phyloP scores from a whole-genome alignment of 23 tunicate species.

The Phallusia fumigata region DNA sequence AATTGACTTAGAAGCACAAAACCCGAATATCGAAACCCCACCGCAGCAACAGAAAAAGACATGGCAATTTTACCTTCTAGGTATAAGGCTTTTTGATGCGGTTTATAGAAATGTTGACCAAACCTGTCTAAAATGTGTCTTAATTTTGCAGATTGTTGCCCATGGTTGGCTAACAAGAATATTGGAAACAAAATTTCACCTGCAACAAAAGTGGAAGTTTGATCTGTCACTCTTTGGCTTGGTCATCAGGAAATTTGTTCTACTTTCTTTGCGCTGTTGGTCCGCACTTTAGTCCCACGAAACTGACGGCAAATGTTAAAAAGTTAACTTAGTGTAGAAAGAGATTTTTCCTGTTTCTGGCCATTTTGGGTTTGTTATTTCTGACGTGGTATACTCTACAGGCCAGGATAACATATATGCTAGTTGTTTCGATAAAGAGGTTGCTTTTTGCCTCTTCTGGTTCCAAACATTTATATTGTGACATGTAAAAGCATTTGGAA shows the following conservation, averaged over 20 bases:
- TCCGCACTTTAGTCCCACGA: neutral
- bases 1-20: neutral
- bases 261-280: neutral
- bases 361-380: no score
- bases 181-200: conserved; percentile 2
- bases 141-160: neutral
- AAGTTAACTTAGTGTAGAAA: no score
- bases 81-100: neutral
- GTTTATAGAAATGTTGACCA: neutral
- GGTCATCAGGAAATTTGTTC: neutral
- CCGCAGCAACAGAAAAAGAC: neutral
- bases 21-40: neutral
- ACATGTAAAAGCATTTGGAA: no score
- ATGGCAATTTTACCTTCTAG: neutral
- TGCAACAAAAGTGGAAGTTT: neutral
- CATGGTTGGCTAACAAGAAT: neutral
- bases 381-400: no score
- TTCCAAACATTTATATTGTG: no score
- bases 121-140: neutral
- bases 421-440: no score
- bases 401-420: no score
- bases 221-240: neutral
- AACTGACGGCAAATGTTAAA: neutral
- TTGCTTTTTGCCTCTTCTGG: no score
- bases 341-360: no score